Base-by-base conservation (phyloP, 2,888 invertebrate species). In the Cataglyphis rosenhaueri region DNA sequence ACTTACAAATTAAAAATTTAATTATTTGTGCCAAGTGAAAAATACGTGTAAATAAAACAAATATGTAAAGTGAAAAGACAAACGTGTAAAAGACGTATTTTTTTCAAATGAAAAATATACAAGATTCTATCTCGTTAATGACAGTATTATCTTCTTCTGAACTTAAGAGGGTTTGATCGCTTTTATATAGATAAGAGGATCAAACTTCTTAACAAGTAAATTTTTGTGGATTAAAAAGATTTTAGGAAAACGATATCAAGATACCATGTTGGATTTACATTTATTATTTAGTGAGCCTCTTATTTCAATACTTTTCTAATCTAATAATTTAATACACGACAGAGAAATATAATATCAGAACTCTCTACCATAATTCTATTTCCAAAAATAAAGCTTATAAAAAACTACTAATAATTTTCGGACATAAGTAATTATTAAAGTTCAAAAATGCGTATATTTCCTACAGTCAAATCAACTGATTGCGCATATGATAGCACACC, bases 371-470 rank as follows among this genome's bases (percentile, higher is more conserved):
- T n/a, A 59, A 61, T 44, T 41, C 15, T 12, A 44, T 59, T 12
- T 61, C n/a, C n/a, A 61, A 12, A 29, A 0, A 59, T 59, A 57
- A 71, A 57, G 3, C 29, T 2, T 25, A 0, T n/a, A 29, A 61
- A 10, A 61, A 29, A 38, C n/a, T 35, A 32, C 6, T 32, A 6
- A 10, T 21, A 8, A 21, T 55, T 55, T 48, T 52, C 15, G 4
- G n/a, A 9, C 18, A 55, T n/a, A 55, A 1, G 25, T 57, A 25
- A 57, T 57, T 71, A 38, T 71, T 71, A 10, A 55, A 73, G n/a
- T n/a, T 57, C 25, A 12, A 52, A 52, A 52, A 52, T 8, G 8
- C 52, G 2, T 0, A 52, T 52, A 2, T 57, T 73, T 44, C 38
- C 41, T 18, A 12, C 32, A 32, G 12, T 73, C 12, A 41, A 4